Evolutionary conservation across 2,888 invertebrate genomes (phyloP).

Genomic region (Cryptus viduatorius): DNA sequence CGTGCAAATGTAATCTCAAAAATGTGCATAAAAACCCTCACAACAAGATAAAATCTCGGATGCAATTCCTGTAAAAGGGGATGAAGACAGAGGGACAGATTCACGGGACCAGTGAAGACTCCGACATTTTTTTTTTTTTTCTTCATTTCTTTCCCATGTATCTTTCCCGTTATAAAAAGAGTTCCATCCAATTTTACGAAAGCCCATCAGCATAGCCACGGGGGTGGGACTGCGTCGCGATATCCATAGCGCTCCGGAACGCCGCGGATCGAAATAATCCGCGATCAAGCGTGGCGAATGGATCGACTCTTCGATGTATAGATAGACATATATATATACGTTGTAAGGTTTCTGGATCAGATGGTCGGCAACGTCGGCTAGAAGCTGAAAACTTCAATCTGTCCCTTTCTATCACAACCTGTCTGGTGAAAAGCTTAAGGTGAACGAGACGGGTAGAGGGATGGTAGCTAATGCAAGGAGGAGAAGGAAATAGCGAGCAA

Average conservation of each 20-base stretch:
- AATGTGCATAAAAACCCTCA: not conserved
- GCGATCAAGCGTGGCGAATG: conserved; percentile 56
- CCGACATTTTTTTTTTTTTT: conserved; percentile 10
- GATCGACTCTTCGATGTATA: conserved; percentile 34
- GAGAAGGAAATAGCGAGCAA: conserved; percentile 34
- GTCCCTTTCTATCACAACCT: not conserved
- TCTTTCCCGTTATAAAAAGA: conserved; percentile 37
- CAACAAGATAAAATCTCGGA: not conserved
- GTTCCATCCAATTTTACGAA: conserved; percentile 66
- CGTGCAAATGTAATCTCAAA: not conserved
- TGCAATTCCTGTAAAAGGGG: conserved; percentile 62
- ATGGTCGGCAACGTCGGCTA: conserved; percentile 9
- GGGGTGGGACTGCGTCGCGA: conserved; percentile 49
- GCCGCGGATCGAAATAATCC: conserved; percentile 57
- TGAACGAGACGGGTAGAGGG: not conserved
- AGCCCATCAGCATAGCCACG: conserved; percentile 65
- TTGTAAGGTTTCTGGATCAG: not conserved
- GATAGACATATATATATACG: not conserved
- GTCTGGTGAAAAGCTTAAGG: not conserved
- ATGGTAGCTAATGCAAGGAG: not conserved
- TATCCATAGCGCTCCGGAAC: conserved; percentile 37
- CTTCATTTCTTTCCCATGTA: conserved; percentile 9
- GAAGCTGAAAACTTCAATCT: conserved; percentile 4
- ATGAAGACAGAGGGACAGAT: conserved; percentile 39
- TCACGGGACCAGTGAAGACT: conserved; percentile 39